Base-by-base conservation (phyloP, 2,113 vertebrate species). In the Lanius collurio region DNA sequence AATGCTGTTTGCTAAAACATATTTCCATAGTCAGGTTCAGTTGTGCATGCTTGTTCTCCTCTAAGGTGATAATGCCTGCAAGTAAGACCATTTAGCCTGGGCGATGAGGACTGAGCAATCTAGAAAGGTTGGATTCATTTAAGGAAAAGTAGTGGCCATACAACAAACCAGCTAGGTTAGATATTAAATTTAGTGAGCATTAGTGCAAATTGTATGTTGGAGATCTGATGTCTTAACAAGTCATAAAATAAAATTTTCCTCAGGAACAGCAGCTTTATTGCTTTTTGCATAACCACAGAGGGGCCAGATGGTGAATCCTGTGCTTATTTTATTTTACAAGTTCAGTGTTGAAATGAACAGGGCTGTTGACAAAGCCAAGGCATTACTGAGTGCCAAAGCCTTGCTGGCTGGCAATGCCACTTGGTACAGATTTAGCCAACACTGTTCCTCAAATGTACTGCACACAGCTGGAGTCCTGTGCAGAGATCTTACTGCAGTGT, bases 181-280 rank as follows among this genome's bases (percentile, higher is more conserved):
- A 73, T 89, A 91, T 83, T 88, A 71, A 79, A 79, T 87, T 91
- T 91, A 90, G 88, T 74, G 16, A 73, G 18, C 10, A 8, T 73
- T 83, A 50, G 31, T 41, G 75, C 75, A 94, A 93, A 80, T 31
- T n/a, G 20, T 28, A 79, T 90, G 46, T 79, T 92, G 4, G 16
- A 91, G 57, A 53, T 90, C 41, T 83, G 47, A 93, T 87, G 9
- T 59, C 50, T 92, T 93, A 94, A 44, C 82, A 83, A 85, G 57
- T 63, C 63, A 62, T 95, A 83, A 89, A 94, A 89, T 55, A n/a
- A 63, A 49, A 35, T 59, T 76, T 94, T 88, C 37, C 23, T 57
- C 12, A 17, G 71, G 42, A 95, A 50, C 63, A 88, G 78, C 37
- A 73, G 74, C 28, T 85, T 95, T 88, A 83, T 84, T 75, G 41